Conservation (phyloP, 2,113 vertebrate species). For the Hiodon tergisus region DNA sequence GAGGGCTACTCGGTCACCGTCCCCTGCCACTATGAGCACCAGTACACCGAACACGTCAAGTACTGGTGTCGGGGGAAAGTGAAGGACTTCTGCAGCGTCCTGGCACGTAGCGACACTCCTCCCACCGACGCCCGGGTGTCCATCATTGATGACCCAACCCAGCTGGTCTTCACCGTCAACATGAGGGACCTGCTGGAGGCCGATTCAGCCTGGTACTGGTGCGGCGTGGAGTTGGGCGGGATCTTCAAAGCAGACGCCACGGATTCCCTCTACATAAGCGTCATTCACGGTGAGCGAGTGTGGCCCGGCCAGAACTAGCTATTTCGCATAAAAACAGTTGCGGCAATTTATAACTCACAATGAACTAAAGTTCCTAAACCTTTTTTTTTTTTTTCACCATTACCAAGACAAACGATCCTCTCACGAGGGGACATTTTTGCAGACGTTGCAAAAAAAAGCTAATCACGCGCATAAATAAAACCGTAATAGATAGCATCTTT, state of each 20-base stretch:
- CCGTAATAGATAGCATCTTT: background rate
- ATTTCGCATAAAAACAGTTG: background rate
- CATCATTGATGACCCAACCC: constrained; percentile 51
- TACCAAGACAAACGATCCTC: no score
- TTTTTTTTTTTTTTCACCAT: no score
- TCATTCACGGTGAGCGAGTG: constrained; percentile 54
- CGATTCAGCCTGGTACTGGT: constrained; percentile 61
- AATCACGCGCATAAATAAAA: no score
- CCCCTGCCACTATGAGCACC: constrained; percentile 56
- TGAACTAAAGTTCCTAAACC: background rate
- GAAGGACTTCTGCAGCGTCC: constrained; percentile 53
- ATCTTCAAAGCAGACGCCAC: constrained; percentile 46
- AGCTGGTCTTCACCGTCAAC: constrained; percentile 57
- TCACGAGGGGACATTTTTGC: no score
- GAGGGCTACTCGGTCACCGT: constrained; percentile 51
- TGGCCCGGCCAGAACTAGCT: background rate
- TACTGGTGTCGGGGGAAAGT: constrained; percentile 60
- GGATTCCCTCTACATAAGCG: constrained; percentile 46
- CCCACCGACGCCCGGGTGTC: constrained; percentile 32
- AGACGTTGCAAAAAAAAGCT: no score
- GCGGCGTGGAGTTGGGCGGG: constrained; percentile 53
- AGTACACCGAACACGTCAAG: constrained; percentile 56
- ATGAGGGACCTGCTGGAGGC: constrained; percentile 49
- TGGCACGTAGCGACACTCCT: constrained; percentile 48
- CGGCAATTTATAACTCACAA: fast-evolving